phyloP scores from a whole-genome alignment of 2,113 vertebrate species.

The Dendropsophus ebraccatus region DNA sequence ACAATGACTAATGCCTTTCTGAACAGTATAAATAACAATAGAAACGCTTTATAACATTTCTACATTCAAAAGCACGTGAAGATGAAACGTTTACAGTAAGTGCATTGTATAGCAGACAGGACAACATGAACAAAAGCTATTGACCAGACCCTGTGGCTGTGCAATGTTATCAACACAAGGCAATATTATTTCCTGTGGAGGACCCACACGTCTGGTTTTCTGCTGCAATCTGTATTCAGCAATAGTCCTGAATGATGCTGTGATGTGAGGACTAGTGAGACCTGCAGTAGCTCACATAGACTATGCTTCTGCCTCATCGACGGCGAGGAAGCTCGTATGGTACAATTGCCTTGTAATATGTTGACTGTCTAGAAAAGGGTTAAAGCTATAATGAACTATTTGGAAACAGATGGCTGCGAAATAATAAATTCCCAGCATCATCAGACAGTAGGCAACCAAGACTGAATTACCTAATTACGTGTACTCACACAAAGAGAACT shows the following conservation, averaged over 20 bases:
- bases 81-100: neutral
- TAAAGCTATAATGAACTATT: slow-evolving; percentile 29
- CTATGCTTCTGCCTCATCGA: neutral
- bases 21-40: neutral
- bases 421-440: slow-evolving; percentile 21
- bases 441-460: neutral
- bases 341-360: neutral
- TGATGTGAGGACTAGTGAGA: neutral
- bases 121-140: neutral
- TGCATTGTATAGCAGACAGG: neutral
- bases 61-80: neutral
- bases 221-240: neutral
- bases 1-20: neutral
- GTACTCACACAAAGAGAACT: neutral
- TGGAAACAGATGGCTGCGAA: slow-evolving; percentile 38
- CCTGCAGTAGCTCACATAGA: neutral
- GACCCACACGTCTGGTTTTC: neutral
- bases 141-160: neutral
- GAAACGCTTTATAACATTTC: neutral
- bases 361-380: neutral
- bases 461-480: slow-evolving; percentile 7
- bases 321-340: neutral
- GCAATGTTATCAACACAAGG: neutral
- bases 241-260: neutral
- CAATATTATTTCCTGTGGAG: neutral